A percentile compares a stretch with the other conserved stretches of the same genome.
Conservation (phyloP, 2,888 invertebrate species). For the Tipula confusa region DNA sequence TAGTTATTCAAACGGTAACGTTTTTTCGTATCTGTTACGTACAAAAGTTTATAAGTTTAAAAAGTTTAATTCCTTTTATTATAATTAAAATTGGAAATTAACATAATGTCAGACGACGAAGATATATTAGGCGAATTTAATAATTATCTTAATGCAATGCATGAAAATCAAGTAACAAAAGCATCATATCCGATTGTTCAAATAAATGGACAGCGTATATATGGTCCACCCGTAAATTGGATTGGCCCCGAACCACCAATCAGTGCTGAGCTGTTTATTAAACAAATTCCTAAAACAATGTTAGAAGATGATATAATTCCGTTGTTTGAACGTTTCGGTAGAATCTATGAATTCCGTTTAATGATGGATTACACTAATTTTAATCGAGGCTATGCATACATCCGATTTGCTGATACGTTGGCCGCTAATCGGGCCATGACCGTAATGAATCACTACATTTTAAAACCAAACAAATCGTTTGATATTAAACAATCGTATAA, state of each 20-base stretch:
- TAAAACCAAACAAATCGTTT: slow-evolving; percentile 38
- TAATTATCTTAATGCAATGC: not conserved
- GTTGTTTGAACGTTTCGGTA: slow-evolving; percentile 41
- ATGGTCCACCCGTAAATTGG: slow-evolving; percentile 41
- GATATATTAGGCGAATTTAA: not conserved
- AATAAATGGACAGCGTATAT: slow-evolving; percentile 41
- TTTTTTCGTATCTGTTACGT: not conserved
- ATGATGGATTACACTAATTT: slow-evolving; percentile 42
- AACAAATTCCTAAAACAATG: slow-evolving; percentile 40
- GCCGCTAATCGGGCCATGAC: slow-evolving; percentile 42
- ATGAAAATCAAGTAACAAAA: not conserved
- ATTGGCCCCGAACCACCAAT: slow-evolving; percentile 40
- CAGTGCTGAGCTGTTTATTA: slow-evolving; percentile 41
- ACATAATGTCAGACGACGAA: not conserved
- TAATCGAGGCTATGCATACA: slow-evolving; percentile 42
- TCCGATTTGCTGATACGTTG: slow-evolving; percentile 41
- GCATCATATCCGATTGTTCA: slow-evolving; percentile 36
- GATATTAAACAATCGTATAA: slow-evolving; percentile 42
- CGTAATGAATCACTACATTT: slow-evolving; percentile 40
- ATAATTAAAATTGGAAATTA: no score
- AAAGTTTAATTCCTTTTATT: not conserved
- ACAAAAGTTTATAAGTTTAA: not conserved
- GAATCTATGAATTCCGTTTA: slow-evolving; percentile 42
- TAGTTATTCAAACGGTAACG: not conserved
- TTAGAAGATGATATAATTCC: slow-evolving; percentile 39